Percentiles rank a stretch among this genome's conserved stretches.
These are phyloP conservation scores for Mormyrops attenuatus DNA, from an alignment of 2,797 vertebrate genomes.

Conservation along the genomic window DNA sequence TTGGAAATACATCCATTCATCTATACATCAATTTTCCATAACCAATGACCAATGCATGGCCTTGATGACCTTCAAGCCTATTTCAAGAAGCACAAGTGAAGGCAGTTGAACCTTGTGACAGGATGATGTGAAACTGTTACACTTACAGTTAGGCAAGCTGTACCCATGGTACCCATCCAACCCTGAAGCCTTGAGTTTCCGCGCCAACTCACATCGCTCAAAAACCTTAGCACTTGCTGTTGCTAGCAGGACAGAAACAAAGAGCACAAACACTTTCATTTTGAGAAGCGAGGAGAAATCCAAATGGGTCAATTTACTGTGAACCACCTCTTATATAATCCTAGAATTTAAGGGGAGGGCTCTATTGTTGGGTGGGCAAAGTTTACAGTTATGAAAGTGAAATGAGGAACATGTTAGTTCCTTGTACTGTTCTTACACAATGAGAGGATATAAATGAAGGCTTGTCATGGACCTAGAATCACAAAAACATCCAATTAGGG, in stretches of 20 bases:
- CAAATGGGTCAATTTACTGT: not conserved
- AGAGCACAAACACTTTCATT: slow-evolving; percentile 41
- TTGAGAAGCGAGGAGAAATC: not conserved
- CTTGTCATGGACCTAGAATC: not conserved
- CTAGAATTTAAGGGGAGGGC: not conserved
- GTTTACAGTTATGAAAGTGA: not conserved
- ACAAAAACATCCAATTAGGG: not conserved
- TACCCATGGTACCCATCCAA: slow-evolving; percentile 46
- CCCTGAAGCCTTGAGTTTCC: slow-evolving; percentile 39
- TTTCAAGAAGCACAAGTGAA: not conserved
- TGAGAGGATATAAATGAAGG: not conserved
- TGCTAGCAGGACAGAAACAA: slow-evolving; percentile 35
- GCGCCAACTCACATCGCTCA: slow-evolving; percentile 51
- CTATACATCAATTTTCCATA: not conserved
- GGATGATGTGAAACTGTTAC: not conserved
- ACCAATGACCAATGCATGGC: not conserved
- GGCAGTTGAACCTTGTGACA: not conserved
- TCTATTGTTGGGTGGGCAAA: not conserved
- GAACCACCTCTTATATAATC: not conserved
- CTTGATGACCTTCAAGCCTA: not conserved
- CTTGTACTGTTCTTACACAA: not conserved
- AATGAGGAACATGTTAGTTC: not conserved
- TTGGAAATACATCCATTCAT: not conserved
- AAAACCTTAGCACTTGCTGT: slow-evolving; percentile 37
- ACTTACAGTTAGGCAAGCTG: slow-evolving; percentile 60